phyloP scores from a whole-genome alignment of 2,797 vertebrate species.

The Amphiprion clarkii region DNA sequence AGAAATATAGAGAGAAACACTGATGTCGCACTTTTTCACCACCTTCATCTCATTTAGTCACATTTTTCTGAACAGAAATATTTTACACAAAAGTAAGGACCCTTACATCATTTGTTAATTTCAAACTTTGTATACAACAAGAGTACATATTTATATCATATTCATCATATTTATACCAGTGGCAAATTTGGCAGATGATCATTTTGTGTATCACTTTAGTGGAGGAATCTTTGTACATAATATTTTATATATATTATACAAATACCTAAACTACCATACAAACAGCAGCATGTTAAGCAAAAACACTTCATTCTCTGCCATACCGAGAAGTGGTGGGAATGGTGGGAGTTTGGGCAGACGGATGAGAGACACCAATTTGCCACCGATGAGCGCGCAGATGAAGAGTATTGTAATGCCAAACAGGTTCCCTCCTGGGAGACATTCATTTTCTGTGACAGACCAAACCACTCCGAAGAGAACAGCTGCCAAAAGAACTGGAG shows the following conservation, averaged over 20 bases:
- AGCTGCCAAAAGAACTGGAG: conserved; percentile 85
- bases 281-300: neutral
- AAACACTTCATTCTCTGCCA: conserved; percentile 50
- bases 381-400: conserved; percentile 89
- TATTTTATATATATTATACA: neutral
- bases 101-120: neutral
- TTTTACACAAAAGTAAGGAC: neutral
- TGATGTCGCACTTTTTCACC: neutral
- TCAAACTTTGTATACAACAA: neutral
- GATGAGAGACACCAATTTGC: conserved; percentile 90
- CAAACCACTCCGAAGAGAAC: conserved; percentile 93
- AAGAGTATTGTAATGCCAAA: conserved; percentile 93
- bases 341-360: conserved; percentile 90
- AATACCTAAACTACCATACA: neutral
- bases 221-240: neutral
- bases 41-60: too few species aligned
- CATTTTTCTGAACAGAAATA: neutral
- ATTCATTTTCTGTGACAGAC: conserved; percentile 92
- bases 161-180: too few species aligned
- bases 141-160: too few species aligned
- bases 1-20: neutral
- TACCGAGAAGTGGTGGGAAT: conserved; percentile 95
- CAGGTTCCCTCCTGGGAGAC: conserved; percentile 94
- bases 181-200: too few species aligned
- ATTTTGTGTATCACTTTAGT: too few species aligned